Percentiles rank a stretch among this genome's conserved stretches.
phyloP scores from a whole-genome alignment of 2,888 invertebrate species.

The Euproctis similis region DNA sequence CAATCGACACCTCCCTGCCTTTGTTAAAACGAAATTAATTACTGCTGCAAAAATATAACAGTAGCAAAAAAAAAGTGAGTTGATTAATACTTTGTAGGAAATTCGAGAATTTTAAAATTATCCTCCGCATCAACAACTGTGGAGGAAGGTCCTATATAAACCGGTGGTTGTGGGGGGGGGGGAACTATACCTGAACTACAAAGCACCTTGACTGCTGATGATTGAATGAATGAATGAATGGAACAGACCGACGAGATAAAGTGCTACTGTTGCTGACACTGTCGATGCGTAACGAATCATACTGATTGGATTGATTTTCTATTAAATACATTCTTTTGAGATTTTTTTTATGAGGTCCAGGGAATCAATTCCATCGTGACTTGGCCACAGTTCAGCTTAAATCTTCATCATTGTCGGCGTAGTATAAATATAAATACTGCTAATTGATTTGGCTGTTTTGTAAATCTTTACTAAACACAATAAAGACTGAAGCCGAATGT shows the following conservation, averaged over 20 bases:
- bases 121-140: too few relatives aligned
- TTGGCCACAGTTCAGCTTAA: slow-evolving; percentile 43
- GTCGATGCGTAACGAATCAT: slow-evolving; percentile 50
- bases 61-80: slow-evolving; percentile 49
- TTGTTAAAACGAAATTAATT: slow-evolving; percentile 64
- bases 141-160: slow-evolving; percentile 44
- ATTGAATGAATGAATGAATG: slow-evolving; percentile 24
- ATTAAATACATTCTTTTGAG: slow-evolving; percentile 44
- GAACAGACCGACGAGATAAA: slow-evolving; percentile 26
- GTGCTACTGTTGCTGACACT: slow-evolving; percentile 43
- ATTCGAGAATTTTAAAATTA: slow-evolving; percentile 68
- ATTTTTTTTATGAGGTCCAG: slow-evolving; percentile 38
- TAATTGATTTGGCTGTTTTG: too few relatives aligned
- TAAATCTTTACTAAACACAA: too few relatives aligned
- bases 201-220: slow-evolving; percentile 10
- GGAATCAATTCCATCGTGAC: slow-evolving; percentile 51
- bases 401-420: slow-evolving; percentile 24
- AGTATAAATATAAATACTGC: too few relatives aligned
- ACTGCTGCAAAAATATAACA: slow-evolving; percentile 46
- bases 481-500: too few relatives aligned
- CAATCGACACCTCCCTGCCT: slow-evolving; percentile 60
- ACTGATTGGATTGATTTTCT: slow-evolving; percentile 67
- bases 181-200: slow-evolving; percentile 14
- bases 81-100: slow-evolving; percentile 57
- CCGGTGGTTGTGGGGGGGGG: slow-evolving; percentile 21